Conservation (phyloP, 2,888 invertebrate species). For the Bugulina stolonifera region DNA sequence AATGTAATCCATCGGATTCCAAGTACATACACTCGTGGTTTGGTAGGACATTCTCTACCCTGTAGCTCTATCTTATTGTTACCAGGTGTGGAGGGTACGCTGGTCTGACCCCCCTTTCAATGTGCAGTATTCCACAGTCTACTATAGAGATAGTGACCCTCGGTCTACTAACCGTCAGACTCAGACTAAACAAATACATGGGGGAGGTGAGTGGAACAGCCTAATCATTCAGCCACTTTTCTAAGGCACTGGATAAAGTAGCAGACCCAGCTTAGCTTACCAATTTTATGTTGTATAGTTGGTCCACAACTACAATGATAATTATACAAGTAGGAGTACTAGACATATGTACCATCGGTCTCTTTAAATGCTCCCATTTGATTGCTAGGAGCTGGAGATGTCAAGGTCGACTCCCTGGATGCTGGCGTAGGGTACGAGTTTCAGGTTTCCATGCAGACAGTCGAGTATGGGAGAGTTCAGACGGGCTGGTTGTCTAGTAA, state of each 20-base stretch:
- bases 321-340: too few relatives aligned
- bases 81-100: not conserved
- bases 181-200: not conserved
- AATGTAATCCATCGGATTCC: too few relatives aligned
- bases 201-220: not conserved
- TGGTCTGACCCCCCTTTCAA: not conserved
- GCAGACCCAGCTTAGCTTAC: too few relatives aligned
- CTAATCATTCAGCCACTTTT: too few relatives aligned
- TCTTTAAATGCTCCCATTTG: too few relatives aligned
- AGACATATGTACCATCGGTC: too few relatives aligned
- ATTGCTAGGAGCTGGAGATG: not conserved
- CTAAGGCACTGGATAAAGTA: too few relatives aligned
- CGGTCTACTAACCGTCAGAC: not conserved
- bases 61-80: too few relatives aligned
- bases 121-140: slow-evolving; percentile 1
- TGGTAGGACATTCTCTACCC: too few relatives aligned
- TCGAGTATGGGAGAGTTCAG: not conserved
- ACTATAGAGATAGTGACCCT: not conserved
- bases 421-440: not conserved
- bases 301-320: too few relatives aligned
- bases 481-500: not conserved
- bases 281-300: too few relatives aligned
- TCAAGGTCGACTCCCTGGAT: not conserved
- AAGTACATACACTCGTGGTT: too few relatives aligned
- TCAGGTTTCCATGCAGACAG: not conserved